These are phyloP conservation scores for Cyprinodon diabolis DNA, from an alignment of 2,797 vertebrate genomes.

Conservation along the genomic window DNA sequence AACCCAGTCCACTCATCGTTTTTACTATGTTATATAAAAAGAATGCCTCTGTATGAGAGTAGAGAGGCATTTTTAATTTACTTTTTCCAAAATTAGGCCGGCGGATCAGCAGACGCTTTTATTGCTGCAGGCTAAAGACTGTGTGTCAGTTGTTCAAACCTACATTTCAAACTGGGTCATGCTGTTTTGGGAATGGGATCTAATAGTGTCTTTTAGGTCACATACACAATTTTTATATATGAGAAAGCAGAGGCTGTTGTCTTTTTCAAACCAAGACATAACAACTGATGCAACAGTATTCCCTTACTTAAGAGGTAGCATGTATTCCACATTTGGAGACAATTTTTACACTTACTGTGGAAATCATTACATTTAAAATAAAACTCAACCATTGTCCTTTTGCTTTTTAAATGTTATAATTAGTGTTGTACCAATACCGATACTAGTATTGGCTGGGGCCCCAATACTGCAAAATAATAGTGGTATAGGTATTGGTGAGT, in stretches of 20 bases:
- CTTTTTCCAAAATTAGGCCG: conserved; percentile 31
- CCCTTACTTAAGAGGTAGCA: conserved; percentile 20
- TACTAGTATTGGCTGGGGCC: no score
- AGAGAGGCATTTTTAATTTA: conserved; percentile 14
- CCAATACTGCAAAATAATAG: no score
- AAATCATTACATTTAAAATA: no score
- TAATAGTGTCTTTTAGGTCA: conserved; percentile 32
- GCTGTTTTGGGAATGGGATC: conserved; percentile 53
- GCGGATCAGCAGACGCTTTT: conserved; percentile 48
- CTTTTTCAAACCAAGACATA: conserved; percentile 25
- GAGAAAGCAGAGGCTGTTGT: conserved; percentile 23
- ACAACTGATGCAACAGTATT: conserved; percentile 32
- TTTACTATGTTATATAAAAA: background rate
- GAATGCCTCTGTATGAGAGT: conserved; percentile 18
- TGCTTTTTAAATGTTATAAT: no score
- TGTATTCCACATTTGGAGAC: conserved; percentile 31
- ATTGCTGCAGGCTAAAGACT: conserved; percentile 38
- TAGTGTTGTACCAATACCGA: no score
- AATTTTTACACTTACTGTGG: conserved; percentile 13
- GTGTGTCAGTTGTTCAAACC: conserved; percentile 45
- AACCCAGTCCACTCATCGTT: conserved; percentile 9
- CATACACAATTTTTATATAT: conserved; percentile 26
- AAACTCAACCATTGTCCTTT: no score
- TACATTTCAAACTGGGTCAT: conserved; percentile 57
- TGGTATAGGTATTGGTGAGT: no score